Percentiles rank a stretch among this genome's conserved stretches.
These are phyloP conservation scores for Caenorhabditis brenneri DNA, from an alignment of 1,140 invertebrate genomes.

Conservation along the genomic window DNA sequence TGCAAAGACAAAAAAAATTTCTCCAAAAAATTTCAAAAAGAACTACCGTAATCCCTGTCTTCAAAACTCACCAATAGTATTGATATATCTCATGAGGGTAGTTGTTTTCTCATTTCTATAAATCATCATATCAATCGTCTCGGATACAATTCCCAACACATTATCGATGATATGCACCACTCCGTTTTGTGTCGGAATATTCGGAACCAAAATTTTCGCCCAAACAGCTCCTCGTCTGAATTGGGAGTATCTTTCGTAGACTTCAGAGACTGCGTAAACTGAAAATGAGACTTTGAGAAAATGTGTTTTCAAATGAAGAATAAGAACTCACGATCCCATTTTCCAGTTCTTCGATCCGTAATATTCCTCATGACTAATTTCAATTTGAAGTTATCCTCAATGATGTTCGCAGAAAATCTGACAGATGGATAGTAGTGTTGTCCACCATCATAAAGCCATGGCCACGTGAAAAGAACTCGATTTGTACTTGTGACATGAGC, in stretches of 20 bases:
- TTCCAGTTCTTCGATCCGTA: constrained; percentile 68
- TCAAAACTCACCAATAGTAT: constrained; percentile 67
- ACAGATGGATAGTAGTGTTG: constrained; percentile 70
- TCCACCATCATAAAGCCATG: constrained; percentile 70
- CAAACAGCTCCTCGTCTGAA: constrained; percentile 69
- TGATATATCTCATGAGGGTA: constrained; percentile 71
- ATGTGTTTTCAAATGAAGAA: too few relatives aligned
- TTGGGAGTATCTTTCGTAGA: constrained; percentile 67
- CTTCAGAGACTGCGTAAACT: constrained; percentile 70
- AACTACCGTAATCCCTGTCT: background rate
- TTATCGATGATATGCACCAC: constrained; percentile 70
- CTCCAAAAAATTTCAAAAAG: too few relatives aligned
- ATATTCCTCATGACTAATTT: constrained; percentile 70
- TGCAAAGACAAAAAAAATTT: too few relatives aligned
- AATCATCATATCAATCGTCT: constrained; percentile 68
- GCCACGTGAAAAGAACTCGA: constrained; percentile 67
- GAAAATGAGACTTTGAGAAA: background rate
- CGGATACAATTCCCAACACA: constrained; percentile 69
- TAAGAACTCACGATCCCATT: constrained; percentile 64
- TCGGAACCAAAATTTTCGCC: constrained; percentile 71
- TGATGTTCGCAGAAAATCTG: constrained; percentile 70
- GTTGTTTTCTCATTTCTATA: constrained; percentile 69
- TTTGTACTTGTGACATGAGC: constrained; percentile 70
- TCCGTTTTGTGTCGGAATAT: constrained; percentile 71
- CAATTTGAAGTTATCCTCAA: constrained; percentile 71